Evolutionary conservation across 2,888 invertebrate genomes (phyloP).

Genomic region (Drosophila emarginata): DNA sequence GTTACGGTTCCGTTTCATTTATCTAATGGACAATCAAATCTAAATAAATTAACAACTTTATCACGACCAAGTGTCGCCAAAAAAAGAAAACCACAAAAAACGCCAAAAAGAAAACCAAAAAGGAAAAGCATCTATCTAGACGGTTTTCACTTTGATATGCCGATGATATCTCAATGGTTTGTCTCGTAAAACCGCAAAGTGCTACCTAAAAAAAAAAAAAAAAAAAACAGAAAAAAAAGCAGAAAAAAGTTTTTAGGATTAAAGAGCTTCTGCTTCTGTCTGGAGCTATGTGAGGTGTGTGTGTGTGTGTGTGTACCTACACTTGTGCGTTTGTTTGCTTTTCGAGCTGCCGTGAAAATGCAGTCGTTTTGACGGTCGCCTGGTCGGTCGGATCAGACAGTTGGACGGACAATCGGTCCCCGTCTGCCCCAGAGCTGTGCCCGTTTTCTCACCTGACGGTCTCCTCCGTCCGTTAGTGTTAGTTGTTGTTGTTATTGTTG

Average conservation of each 20-base stretch:
- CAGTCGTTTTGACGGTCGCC: slow-evolving; percentile 21
- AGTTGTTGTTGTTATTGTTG: slow-evolving; percentile 29
- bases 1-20: slow-evolving; percentile 17
- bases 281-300: slow-evolving; percentile 10
- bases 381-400: background rate
- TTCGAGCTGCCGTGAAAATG: slow-evolving; percentile 48
- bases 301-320: slow-evolving; percentile 5
- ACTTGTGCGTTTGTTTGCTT: slow-evolving; percentile 36
- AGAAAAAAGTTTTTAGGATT: slow-evolving; percentile 46
- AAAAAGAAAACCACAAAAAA: slow-evolving; percentile 4
- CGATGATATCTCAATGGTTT: slow-evolving; percentile 27
- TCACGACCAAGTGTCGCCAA: slow-evolving; percentile 59
- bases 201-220: slow-evolving; percentile 27
- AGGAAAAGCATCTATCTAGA: background rate
- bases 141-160: slow-evolving; percentile 22
- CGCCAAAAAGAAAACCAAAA: background rate
- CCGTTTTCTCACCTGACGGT: slow-evolving; percentile 72
- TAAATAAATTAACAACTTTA: slow-evolving; percentile 48
- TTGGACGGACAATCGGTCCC: slow-evolving; percentile 18
- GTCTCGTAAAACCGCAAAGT: slow-evolving; percentile 50
- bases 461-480: slow-evolving; percentile 34
- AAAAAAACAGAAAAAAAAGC: slow-evolving; percentile 7
- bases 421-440: slow-evolving; percentile 45
- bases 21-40: slow-evolving; percentile 45
- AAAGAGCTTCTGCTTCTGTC: slow-evolving; percentile 63